Conservation (phyloP, 2,113 vertebrate species). For the Propithecus coquereli region DNA sequence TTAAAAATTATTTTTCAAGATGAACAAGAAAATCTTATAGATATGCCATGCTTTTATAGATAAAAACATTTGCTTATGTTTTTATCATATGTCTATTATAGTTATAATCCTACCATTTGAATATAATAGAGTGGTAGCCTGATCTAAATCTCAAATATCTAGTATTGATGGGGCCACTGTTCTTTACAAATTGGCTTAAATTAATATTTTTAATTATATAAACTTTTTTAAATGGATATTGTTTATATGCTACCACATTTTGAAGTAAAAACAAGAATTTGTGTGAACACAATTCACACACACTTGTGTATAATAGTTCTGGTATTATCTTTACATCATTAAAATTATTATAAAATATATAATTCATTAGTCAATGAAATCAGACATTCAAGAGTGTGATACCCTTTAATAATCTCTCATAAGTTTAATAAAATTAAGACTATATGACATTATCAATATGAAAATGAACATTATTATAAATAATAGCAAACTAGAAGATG, state of each 20-base stretch:
- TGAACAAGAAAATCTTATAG: conserved; percentile 24
- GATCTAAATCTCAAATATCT: background rate
- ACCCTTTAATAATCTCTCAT: background rate
- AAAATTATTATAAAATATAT: background rate
- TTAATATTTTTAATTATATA: background rate
- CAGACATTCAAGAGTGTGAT: background rate
- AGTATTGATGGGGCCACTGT: background rate
- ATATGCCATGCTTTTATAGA: background rate
- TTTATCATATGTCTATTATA: background rate
- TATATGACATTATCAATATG: background rate
- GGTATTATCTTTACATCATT: background rate
- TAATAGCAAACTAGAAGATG: background rate
- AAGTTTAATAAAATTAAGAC: background rate
- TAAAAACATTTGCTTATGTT: background rate
- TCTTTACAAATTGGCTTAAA: background rate
- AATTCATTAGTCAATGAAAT: background rate
- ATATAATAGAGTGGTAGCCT: background rate
- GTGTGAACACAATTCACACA: background rate
- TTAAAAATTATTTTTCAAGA: conserved; percentile 54
- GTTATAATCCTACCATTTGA: background rate
- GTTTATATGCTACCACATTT: background rate
- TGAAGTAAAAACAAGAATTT: background rate
- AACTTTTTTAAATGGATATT: background rate
- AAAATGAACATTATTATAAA: background rate
- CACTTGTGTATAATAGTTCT: background rate